A percentile compares a stretch with the other conserved stretches of the same genome.
These are phyloP conservation scores for Stichodactyla mertensii DNA, from an alignment of 64 coral and sea anemone genomes.

Conservation along the genomic window DNA sequence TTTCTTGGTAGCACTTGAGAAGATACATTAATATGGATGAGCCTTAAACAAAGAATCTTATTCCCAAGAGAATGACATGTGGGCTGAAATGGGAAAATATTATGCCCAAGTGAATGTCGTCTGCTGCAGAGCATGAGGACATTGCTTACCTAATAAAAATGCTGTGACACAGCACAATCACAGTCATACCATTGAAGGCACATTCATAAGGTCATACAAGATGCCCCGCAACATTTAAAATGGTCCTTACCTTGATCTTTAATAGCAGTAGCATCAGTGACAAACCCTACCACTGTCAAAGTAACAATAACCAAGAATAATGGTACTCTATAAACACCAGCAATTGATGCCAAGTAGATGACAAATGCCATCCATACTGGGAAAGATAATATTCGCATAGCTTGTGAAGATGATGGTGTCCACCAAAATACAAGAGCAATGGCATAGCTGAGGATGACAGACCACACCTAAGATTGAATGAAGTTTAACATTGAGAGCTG, in stretches of 20 bases:
- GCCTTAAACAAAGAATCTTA: too few species aligned
- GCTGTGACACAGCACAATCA: too few species aligned
- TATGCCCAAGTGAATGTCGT: too few species aligned
- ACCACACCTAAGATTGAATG: conserved; percentile 68
- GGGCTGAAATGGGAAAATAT: too few species aligned
- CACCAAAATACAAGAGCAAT: conserved; percentile 78
- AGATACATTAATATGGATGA: too few species aligned
- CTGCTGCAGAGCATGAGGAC: too few species aligned
- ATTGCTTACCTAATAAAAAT: too few species aligned
- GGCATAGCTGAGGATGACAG: conserved; percentile 58
- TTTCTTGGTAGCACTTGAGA: too few species aligned
- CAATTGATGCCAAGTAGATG: conserved; percentile 77
- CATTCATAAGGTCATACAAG: too few species aligned
- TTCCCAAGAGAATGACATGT: too few species aligned
- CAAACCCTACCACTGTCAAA: conserved; percentile 61
- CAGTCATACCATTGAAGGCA: too few species aligned
- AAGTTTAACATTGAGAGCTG: not conserved
- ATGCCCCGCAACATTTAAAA: too few species aligned
- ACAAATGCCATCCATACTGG: conserved; percentile 93
- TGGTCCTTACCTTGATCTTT: conserved; percentile 48
- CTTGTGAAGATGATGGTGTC: conserved; percentile 63
- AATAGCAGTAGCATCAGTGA: conserved; percentile 42
- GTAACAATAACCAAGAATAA: conserved; percentile 66
- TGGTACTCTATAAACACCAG: conserved; percentile 78
- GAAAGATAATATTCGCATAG: conserved; percentile 64